Evolutionary conservation across 2,113 vertebrate genomes (phyloP), one percentile per base, ranked within the genome.

Genomic region (Coreoperca whiteheadi): DNA sequence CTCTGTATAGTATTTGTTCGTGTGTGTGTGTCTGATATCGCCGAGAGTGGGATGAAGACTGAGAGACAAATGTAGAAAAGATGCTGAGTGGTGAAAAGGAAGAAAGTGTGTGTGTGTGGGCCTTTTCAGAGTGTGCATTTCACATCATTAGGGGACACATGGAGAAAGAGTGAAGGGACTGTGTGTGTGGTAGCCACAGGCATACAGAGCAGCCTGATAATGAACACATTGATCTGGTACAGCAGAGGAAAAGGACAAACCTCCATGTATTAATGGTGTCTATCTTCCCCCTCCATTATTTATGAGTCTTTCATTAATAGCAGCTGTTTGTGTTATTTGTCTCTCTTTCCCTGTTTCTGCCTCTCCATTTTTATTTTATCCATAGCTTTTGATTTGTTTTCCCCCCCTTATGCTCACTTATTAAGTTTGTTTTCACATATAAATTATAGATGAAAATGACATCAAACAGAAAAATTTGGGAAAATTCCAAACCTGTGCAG

Each of bases 161-260:
- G 43, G 74, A 71, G 74, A 21, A 57, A 46, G 51, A 80, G 77
- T 46, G 74, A 70, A 69, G 77, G 65, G 39, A n/a, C 23, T 56
- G 60, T 69, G 32, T 46, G 74, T 25, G 74, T 56, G 23, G 60
- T 82, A 64, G 92, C 90, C 83, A 76, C 75, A 71, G 87, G 88
- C 89, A 80, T 71, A 77, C 69, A 76, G 75, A 89, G 79, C 82
- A 79, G 82, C 83, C 78, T 88, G 59, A 85, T 93, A 91, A 92
- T 91, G 89, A 94, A 85, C 86, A 86, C 88, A 93, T 88, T 92
- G 91, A 92, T 94, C 88, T 74, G 76, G 39, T 84, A 87, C 88
- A 91, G 85, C 77, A 74, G 65, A 84, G 82, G 75, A 79, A 78
- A 78, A 87, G 86, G 73, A 90, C 84, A 87, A 85, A 71, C 68